Evolutionary conservation across 2,888 invertebrate genomes (phyloP).

Genomic region (Epirrhoe tristata): DNA sequence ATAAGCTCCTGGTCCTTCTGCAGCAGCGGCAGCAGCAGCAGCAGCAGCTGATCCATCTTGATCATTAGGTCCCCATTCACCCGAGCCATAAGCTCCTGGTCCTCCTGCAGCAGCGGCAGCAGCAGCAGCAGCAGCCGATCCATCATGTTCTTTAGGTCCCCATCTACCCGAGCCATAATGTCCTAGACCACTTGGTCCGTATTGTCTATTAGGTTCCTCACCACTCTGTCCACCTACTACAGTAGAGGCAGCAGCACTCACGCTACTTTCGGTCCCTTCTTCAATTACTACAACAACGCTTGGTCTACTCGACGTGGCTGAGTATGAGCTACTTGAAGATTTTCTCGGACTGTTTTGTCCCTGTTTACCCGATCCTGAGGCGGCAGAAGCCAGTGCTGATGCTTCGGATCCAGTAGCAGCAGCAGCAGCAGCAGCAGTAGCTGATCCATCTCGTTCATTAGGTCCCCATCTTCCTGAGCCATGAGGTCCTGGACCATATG

Average conservation of each 20-base stretch:
- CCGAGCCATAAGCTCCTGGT: too few species aligned
- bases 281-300: not conserved
- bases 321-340: too few species aligned
- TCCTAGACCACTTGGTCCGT: not conserved
- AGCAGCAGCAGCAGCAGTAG: conserved; percentile 2
- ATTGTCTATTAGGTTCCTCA: not conserved
- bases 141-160: not conserved
- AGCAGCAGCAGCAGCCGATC: not conserved
- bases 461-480: not conserved
- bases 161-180: too few species aligned
- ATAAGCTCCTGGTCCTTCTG: not conserved
- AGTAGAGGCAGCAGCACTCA: not conserved
- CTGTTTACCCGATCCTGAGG: too few species aligned
- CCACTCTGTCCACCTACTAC: not conserved
- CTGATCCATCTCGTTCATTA: not conserved
- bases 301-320: not conserved
- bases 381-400: too few species aligned
- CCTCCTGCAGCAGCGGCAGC: not conserved
- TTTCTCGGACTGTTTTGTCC: too few species aligned
- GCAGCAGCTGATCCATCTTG: too few species aligned
- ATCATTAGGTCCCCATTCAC: too few species aligned
- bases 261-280: not conserved
- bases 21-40: too few species aligned
- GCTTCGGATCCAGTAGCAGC: not conserved
- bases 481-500: not conserved